Percentiles rank a stretch among this genome's conserved stretches.
Evolutionary conservation across 1,140 invertebrate species (phyloP).

Genomic region (Leguminivora glycinivorella): DNA sequence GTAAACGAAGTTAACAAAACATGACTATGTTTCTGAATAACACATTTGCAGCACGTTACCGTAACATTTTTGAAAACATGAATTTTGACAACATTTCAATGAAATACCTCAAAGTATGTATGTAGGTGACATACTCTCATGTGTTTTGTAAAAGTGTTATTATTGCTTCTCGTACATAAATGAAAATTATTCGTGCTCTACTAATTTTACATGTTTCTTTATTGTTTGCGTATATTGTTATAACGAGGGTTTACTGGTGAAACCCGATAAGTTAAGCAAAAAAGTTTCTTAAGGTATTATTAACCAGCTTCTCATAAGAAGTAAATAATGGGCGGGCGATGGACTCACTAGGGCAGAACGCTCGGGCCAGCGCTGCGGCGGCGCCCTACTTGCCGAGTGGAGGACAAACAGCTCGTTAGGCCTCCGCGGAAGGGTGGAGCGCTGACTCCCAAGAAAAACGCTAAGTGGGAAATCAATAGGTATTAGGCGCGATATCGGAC

Average conservation of each 20-base stretch:
- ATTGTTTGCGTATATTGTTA: neutral
- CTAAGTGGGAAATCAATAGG: conserved; percentile 79
- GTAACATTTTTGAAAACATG: no score
- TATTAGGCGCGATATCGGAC: conserved; percentile 77
- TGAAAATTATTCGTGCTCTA: conserved; percentile 23
- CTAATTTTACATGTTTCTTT: conserved; percentile 26
- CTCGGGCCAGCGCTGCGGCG: neutral
- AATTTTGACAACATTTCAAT: no score
- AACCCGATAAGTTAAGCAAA: no score
- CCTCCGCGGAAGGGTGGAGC: conserved; percentile 73
- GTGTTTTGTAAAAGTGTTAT: no score
- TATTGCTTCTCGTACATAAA: no score
- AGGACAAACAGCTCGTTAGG: conserved; percentile 78
- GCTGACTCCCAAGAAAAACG: conserved; percentile 73
- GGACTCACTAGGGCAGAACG: conserved; percentile 10
- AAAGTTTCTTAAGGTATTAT: neutral
- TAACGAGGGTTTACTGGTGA: no score
- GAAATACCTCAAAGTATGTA: no score
- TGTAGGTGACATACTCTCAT: no score
- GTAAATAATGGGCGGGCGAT: conserved; percentile 17
- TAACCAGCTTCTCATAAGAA: neutral
- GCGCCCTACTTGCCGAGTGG: conserved; percentile 52
- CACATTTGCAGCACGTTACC: no score
- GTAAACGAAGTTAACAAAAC: no score
- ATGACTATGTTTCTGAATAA: no score